These are phyloP conservation scores for Promerops cafer DNA, from an alignment of 2,113 vertebrate species.

Conservation along the genomic window DNA sequence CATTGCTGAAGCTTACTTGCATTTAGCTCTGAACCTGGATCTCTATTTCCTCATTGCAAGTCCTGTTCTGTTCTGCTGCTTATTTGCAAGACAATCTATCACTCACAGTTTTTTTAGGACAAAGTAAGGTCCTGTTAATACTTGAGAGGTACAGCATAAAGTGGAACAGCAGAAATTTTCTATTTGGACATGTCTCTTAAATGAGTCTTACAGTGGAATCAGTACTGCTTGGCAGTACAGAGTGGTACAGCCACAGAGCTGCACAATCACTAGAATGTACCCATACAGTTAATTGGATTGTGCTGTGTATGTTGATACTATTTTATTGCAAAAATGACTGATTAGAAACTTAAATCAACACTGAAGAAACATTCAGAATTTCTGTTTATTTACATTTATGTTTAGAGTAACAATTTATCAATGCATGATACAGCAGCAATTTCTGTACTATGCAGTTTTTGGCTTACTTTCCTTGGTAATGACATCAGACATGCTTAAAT, in stretches of 20 bases:
- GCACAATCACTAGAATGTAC: not conserved
- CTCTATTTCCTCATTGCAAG: not conserved
- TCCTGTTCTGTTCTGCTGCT: not conserved
- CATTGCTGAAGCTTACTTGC: not conserved
- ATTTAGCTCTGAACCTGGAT: not conserved
- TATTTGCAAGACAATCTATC: not conserved
- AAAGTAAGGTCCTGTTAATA: not conserved
- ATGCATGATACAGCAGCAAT: not conserved
- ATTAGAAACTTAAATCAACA: not conserved
- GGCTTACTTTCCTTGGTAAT: not conserved
- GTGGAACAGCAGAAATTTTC: not conserved
- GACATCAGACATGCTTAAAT: not conserved
- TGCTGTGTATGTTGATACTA: not conserved
- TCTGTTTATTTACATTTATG: not conserved
- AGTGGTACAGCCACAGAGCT: accelerated
- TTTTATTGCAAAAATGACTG: not conserved
- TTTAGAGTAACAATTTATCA: not conserved
- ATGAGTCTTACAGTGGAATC: not conserved
- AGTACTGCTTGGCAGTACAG: not conserved
- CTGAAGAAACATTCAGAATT: not conserved
- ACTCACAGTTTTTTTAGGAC: not conserved
- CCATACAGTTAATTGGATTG: not conserved
- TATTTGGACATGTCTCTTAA: not conserved
- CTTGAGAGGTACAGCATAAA: not conserved
- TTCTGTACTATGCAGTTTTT: not conserved